A percentile compares a stretch with the other conserved stretches of the same genome.
phyloP scores from a whole-genome alignment of 2,888 invertebrate genomes.

The Amphiduros pacificus region DNA sequence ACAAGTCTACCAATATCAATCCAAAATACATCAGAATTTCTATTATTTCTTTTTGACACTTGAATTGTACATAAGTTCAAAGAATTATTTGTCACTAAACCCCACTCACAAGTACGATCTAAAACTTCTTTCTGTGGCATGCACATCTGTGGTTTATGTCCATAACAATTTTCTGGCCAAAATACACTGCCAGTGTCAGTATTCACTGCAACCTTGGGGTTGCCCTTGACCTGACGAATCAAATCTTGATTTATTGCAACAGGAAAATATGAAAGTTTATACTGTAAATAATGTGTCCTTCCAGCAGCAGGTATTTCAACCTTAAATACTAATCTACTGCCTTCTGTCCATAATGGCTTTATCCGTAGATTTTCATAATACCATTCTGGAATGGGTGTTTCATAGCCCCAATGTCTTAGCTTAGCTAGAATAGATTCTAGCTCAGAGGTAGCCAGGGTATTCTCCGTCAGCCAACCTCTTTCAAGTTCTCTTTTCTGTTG shows the following conservation, averaged over 20 bases:
- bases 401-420: background rate
- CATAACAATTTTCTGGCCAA: background rate
- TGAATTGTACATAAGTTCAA: background rate
- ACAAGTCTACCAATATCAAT: background rate
- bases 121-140: background rate
- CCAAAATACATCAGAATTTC: background rate
- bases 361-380: background rate
- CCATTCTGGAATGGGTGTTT: background rate
- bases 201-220: background rate
- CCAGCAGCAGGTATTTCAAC: background rate
- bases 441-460: background rate
- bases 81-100: background rate
- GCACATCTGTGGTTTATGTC: background rate
- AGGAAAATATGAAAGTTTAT: background rate
- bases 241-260: background rate
- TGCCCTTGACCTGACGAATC: background rate
- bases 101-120: background rate
- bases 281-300: background rate
- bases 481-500: background rate
- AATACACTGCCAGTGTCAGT: background rate
- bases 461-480: slow-evolving; percentile 1
- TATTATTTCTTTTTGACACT: background rate
- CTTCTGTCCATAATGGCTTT: background rate
- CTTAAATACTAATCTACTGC: background rate
- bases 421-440: background rate